phyloP scores from a whole-genome alignment of 2,113 vertebrate species.

The cattle (Bos taurus) region DNA sequence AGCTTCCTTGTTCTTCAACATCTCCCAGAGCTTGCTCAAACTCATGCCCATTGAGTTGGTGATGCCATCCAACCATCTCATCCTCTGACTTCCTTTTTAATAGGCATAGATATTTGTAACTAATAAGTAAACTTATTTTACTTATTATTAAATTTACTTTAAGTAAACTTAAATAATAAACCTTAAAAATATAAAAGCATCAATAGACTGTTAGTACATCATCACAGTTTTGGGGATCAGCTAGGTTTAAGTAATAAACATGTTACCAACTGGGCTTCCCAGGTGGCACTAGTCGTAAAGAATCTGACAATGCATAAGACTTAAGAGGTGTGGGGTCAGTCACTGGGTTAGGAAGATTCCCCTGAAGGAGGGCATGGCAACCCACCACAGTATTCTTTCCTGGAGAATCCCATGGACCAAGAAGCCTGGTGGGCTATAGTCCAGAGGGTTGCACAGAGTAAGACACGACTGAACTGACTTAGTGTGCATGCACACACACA shows the following conservation, averaged over 20 bases:
- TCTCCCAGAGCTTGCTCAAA: background rate
- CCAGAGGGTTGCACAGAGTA: background rate
- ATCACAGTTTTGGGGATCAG: background rate
- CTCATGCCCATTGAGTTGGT: background rate
- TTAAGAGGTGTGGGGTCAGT: background rate
- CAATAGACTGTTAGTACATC: background rate
- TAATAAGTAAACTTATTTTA: background rate
- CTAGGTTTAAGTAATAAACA: background rate
- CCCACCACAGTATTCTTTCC: background rate
- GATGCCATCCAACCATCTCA: background rate
- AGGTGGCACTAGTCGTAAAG: rapidly evolving
- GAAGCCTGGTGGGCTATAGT: background rate
- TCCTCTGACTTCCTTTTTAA: background rate
- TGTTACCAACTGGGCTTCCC: background rate
- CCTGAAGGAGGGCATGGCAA: background rate
- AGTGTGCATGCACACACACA: background rate
- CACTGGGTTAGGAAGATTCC: background rate
- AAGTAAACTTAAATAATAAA: background rate
- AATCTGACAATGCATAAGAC: background rate
- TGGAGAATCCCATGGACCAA: rapidly evolving
- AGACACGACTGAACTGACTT: background rate
- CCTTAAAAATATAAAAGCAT: background rate
- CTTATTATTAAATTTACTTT: no score
- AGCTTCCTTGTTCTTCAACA: background rate
- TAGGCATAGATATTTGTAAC: background rate